Conservation (phyloP, 2,797 vertebrate genomes). For the Lithobates pipiens region DNA sequence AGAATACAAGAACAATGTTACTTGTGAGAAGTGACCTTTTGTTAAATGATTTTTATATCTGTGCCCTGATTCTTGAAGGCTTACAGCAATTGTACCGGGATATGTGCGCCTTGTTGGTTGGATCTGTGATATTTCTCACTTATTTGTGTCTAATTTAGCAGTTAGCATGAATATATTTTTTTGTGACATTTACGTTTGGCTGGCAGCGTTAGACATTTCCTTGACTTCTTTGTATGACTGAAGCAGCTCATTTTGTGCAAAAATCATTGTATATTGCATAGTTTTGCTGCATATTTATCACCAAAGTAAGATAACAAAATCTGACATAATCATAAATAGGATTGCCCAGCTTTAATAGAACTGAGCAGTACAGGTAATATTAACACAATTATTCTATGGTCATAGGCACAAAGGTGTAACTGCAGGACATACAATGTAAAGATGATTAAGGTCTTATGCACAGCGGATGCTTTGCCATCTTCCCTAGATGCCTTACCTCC, state of each 20-base stretch:
- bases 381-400: background rate
- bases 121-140: conserved; percentile 32
- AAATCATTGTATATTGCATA: background rate
- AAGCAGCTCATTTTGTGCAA: background rate
- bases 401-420: no score
- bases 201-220: background rate
- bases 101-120: conserved; percentile 4
- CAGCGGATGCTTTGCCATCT: no score
- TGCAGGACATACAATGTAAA: no score
- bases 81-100: background rate
- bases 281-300: background rate
- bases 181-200: conserved; percentile 39
- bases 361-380: background rate
- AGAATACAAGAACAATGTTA: conserved; percentile 15
- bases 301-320: background rate
- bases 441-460: no score
- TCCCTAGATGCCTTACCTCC: no score
- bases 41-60: conserved; percentile 31
- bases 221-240: background rate
- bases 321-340: background rate
- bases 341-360: background rate
- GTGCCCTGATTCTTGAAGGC: background rate
- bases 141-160: conserved; percentile 46
- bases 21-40: conserved; percentile 44
- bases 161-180: conserved; percentile 41